Percentiles rank a stretch among this genome's conserved stretches.
phyloP scores from a whole-genome alignment of 1,140 invertebrate genomes.

The Ceratosolen solmsi region DNA sequence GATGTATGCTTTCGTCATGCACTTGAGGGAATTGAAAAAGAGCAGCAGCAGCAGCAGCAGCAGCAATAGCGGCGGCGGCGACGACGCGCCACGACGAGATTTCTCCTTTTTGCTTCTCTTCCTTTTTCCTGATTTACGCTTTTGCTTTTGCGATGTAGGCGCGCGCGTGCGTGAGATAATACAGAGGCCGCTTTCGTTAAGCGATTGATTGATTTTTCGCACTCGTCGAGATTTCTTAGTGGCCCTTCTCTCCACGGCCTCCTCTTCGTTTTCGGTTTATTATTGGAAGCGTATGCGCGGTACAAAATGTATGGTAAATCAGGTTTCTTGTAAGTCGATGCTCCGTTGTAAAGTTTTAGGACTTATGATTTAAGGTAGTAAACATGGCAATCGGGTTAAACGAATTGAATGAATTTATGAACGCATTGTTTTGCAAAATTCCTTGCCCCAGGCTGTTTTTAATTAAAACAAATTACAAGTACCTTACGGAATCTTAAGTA shows the following conservation, averaged over 20 bases:
- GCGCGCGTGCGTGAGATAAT: background rate
- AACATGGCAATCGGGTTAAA: slow-evolving; percentile 14
- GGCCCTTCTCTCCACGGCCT: background rate
- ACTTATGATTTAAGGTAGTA: background rate
- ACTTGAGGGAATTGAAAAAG: slow-evolving; percentile 48
- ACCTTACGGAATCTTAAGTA: background rate
- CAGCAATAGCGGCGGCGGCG: too few species aligned
- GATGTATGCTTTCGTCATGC: slow-evolving; percentile 22
- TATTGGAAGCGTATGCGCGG: background rate
- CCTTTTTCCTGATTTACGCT: slow-evolving; percentile 27
- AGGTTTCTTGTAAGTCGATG: slow-evolving; percentile 6
- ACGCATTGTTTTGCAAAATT: background rate
- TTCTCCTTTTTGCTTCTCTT: slow-evolving; percentile 43
- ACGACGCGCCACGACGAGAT: background rate
- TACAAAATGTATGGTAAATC: slow-evolving; percentile 31
- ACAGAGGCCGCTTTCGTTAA: slow-evolving; percentile 30
- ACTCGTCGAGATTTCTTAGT: slow-evolving; percentile 1
- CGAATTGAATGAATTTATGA: background rate
- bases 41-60: too few species aligned
- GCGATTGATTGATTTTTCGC: slow-evolving; percentile 47
- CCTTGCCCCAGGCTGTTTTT: background rate
- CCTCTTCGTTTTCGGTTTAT: slow-evolving; percentile 18
- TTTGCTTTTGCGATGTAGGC: slow-evolving; percentile 34
- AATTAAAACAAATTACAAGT: background rate
- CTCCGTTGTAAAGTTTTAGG: background rate